Evolutionary conservation across 1,140 invertebrate species (phyloP), one percentile per base, ranked within the genome.

Genomic region (Platorchestia sp.): DNA sequence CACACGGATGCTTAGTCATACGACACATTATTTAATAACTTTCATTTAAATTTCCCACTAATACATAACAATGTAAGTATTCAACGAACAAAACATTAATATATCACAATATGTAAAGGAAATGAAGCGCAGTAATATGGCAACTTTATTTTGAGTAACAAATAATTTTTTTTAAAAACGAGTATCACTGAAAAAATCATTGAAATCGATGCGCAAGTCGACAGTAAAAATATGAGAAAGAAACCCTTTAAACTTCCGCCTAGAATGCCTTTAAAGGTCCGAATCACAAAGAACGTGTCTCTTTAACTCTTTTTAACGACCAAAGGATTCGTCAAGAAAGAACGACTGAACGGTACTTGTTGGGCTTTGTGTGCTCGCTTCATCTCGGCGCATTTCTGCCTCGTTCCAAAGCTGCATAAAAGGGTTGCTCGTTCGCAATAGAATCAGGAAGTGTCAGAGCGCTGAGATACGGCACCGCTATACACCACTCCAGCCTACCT

Each of bases 161-260:
- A 75, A 75, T 22, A 22, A 75, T 75, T 75, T 10, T 19, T 36
- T 75, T 75, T 36, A 75, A 75, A 75, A 75, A 75, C 59, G 1
- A 75, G 59, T 22, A 75, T 22, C 14, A 75, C n/a, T n/a, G n/a
- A n/a, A n/a, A n/a, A n/a, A n/a, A n/a, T n/a, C n/a, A n/a, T n/a
- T n/a, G n/a, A n/a, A n/a, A n/a, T n/a, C n/a, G n/a, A n/a, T n/a
- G n/a, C n/a, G n/a, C n/a, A 75, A 22, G 3, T 75, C 27, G 1
- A 10, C 59, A 27, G 27, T 75, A 3, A 75, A 75, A 75, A 75
- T 51, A 75, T 16, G 87, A 89, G 7, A 75, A 75, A 36, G 14
- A 10, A 89, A 89, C 41, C 87, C 87, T 89, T 89, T 89, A 89
- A 89, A 89, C 87, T 89, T 89, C 87, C 87, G 87, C 87, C 27